Percentiles rank a stretch among this genome's conserved stretches.
These are phyloP conservation scores for Oscheius sp. DNA, from an alignment of 2,888 invertebrate genomes.

Conservation along the genomic window DNA sequence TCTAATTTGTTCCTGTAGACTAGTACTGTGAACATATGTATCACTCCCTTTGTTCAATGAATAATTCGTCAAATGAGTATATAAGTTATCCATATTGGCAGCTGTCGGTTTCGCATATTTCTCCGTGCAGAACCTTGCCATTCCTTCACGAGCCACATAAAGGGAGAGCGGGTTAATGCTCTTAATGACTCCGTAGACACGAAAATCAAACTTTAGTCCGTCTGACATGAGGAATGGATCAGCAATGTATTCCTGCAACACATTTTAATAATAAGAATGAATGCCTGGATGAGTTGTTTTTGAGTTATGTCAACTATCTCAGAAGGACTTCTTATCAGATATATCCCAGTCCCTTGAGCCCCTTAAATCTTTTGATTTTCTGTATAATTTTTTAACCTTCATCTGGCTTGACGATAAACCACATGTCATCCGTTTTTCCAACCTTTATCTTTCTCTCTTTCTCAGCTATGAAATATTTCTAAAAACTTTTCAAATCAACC, in stretches of 20 bases:
- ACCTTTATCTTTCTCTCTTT: conserved; percentile 5
- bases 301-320: conserved; percentile 69
- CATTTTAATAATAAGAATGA: neutral
- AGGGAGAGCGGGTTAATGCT: conserved; percentile 72
- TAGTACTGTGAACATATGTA: conserved; percentile 71
- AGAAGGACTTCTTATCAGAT: conserved; percentile 72
- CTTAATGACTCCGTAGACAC: conserved; percentile 73
- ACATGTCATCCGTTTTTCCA: conserved; percentile 45
- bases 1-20: conserved; percentile 64
- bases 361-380: conserved; percentile 44
- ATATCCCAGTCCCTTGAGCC: conserved; percentile 74
- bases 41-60: conserved; percentile 73
- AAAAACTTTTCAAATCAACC: neutral
- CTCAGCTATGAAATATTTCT: conserved; percentile 29
- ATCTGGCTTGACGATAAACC: conserved; percentile 74
- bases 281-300: conserved; percentile 63
- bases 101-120: conserved; percentile 72
- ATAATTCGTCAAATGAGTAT: conserved; percentile 74
- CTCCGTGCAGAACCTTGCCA: conserved; percentile 74
- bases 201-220: conserved; percentile 73
- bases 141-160: conserved; percentile 70
- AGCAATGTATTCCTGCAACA: conserved; percentile 72
- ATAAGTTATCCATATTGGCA: conserved; percentile 72
- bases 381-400: conserved; percentile 66
- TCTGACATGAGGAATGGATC: conserved; percentile 71